Evolutionary conservation across 1,140 invertebrate genomes (phyloP).

Genomic region (Drusus annulatus): DNA sequence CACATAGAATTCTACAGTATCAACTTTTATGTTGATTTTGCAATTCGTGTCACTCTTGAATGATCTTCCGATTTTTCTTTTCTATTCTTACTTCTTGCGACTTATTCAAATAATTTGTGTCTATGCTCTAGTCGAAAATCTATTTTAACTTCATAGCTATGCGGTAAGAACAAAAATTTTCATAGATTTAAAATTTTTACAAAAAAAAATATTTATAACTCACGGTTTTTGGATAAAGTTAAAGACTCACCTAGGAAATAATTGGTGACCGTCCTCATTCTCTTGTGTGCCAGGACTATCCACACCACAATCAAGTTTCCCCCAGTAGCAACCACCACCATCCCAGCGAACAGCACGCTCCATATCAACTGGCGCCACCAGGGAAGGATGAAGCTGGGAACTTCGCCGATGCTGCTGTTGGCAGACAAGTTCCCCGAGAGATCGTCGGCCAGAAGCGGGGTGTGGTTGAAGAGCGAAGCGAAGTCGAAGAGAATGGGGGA

Average conservation of each 20-base stretch:
- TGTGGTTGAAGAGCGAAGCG: conserved; percentile 49
- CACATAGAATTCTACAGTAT: too few species aligned
- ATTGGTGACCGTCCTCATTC: conserved; percentile 97
- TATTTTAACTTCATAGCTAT: too few species aligned
- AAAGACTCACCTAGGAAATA: conserved; percentile 84
- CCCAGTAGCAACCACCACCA: conserved; percentile 92
- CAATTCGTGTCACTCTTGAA: too few species aligned
- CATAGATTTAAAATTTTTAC: too few species aligned
- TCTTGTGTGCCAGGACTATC: conserved; percentile 92
- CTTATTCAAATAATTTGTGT: too few species aligned
- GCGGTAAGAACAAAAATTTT: too few species aligned
- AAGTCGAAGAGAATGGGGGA: conserved; percentile 35
- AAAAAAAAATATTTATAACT: too few species aligned
- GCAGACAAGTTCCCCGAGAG: background rate
- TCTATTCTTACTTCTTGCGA: too few species aligned
- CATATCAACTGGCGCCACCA: conserved; percentile 90
- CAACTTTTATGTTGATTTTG: too few species aligned
- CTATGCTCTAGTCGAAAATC: too few species aligned
- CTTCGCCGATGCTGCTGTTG: conserved; percentile 23
- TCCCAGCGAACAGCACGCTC: conserved; percentile 86
- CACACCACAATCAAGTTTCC: conserved; percentile 96
- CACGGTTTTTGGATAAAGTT: too few species aligned
- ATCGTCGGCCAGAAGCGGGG: background rate
- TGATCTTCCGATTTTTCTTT: too few species aligned
- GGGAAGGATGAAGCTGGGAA: conserved; percentile 78